Evolutionary conservation across 53 echinoderm and acorn worm species (phyloP), one percentile per base, ranked within the genome.

Genomic region (Paracentrotus lividus): DNA sequence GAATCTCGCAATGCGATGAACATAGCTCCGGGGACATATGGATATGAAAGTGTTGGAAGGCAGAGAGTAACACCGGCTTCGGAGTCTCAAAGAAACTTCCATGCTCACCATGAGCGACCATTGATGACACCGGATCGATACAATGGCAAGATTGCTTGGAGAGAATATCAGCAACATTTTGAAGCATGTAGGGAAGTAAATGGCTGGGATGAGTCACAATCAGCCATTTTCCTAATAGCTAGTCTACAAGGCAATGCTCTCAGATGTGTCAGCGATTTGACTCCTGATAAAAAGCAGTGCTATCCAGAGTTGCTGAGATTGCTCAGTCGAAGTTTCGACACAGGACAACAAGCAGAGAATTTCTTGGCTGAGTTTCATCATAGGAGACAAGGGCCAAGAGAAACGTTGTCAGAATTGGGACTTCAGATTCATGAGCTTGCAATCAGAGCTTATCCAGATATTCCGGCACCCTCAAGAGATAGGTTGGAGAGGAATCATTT

Each of bases 401-500:
- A 95, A 49, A 59, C 93, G 44, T 10, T 95, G 27, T 49, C 61
- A 88, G 93, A 95, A 64, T 53, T 95, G 10, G 93, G 93, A 5
- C 95, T 93, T 65, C 81, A 84, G 12, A 89, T 95, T 14, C 64
- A 84, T 49, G 88, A 92, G 34, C 88, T 95, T 18, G 57, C 67
- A 3, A 38, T 29, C 18, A 90, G 85, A 56, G 90, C 93, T 8
- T 94, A 94, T 93, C 93, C 93, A 21, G 93, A 94, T 29, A 81
- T 96, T 75, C 90, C 75, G 10, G 72, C 91, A 21, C 55, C 69
- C 18, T 52, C 87, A 8, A 23, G 96, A 43, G 96, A 93, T 57
- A 92, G 96, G 33, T 33, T 95, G 36, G 96, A 92, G 60, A 92
- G 85, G 88, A 91, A 91, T 85, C 94, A 94, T 55, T 96, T 84